These are phyloP conservation scores for Zeugodacus cucurbitae DNA, from an alignment of 1,140 invertebrate species.

Conservation along the genomic window DNA sequence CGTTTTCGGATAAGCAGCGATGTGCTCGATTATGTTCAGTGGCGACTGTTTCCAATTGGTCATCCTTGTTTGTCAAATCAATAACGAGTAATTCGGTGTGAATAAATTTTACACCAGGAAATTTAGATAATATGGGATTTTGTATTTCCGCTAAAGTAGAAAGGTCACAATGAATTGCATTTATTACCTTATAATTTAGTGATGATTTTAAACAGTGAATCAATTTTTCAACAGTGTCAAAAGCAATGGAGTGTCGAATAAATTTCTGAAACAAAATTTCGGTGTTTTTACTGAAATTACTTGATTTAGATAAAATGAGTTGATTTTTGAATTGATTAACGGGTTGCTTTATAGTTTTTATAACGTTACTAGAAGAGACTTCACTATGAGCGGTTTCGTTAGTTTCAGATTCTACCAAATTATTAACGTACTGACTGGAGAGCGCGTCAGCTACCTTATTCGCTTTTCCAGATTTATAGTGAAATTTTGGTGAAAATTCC, in stretches of 20 bases:
- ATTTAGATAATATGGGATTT: not conserved
- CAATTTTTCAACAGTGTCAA: not conserved
- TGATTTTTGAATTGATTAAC: not conserved
- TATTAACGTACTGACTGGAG: too few relatives aligned
- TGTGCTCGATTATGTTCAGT: constrained; percentile 69
- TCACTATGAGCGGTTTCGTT: not conserved
- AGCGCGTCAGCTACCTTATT: too few relatives aligned
- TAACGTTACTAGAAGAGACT: not conserved
- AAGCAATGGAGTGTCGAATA: not conserved
- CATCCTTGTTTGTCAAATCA: constrained; percentile 10
- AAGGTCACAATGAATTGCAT: not conserved
- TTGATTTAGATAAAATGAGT: not conserved
- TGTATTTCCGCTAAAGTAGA: not conserved
- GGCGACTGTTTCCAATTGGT: not conserved
- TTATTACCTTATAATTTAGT: not conserved
- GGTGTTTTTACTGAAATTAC: not conserved
- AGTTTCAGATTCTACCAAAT: not conserved
- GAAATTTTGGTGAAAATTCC: too few relatives aligned
- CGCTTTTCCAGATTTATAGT: too few relatives aligned
- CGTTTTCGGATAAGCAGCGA: not conserved
- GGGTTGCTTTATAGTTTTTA: not conserved
- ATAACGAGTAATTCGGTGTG: not conserved
- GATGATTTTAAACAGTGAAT: not conserved
- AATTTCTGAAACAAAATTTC: not conserved
- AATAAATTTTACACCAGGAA: not conserved